Base-by-base conservation (phyloP, 2,797 vertebrate species). In the Esox lucius region DNA sequence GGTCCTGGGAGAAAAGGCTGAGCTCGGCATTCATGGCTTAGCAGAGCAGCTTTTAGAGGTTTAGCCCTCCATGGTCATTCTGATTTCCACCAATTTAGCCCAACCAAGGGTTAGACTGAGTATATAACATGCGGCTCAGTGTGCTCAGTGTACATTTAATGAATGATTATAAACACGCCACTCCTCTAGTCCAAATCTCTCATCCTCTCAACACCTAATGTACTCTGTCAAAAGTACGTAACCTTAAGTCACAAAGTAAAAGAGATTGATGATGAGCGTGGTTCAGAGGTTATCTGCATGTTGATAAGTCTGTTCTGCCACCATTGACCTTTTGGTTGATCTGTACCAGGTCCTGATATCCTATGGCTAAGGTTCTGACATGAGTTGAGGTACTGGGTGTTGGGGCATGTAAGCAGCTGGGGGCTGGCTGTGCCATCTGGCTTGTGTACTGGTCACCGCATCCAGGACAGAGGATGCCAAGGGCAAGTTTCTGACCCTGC, bases 1-100 rank as follows among this genome's bases (percentile, higher is more conserved):
- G 82, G 86, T 81, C 87, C 84, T 83, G 70, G 42, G 2, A 22
- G 83, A 89, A 86, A 74, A 61, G 28, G 28, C 64, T 66, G 64
- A 33, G 64, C 64, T 66, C 64, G 66, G 64, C 56, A 12, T 61
- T 61, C 22, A 61, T 61, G 56, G 56, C 22, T 26, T 24, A 61
- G 22, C 56, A 61, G 11, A 61, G 22, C 1, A 13, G n/a, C 22
- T 61, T 61, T 12, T 24, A 24, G n/a, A 61, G 56, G 56, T 9
- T 24, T 24, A 11, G 22, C n/a, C 19, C 56, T 61, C 42, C 12
- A 13, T 42, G 56, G 24, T 3, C 11, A 26, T 24, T 24, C 22
- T 24, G 22, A 24, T 22, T 61, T 24, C 22, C 22, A 4, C 22
- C 22, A 24, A 12, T 61, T 12, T 24, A 13, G n/a, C n/a, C 53